These are phyloP conservation scores for Euproctis similis DNA, from an alignment of 2,888 invertebrate species.

Conservation along the genomic window DNA sequence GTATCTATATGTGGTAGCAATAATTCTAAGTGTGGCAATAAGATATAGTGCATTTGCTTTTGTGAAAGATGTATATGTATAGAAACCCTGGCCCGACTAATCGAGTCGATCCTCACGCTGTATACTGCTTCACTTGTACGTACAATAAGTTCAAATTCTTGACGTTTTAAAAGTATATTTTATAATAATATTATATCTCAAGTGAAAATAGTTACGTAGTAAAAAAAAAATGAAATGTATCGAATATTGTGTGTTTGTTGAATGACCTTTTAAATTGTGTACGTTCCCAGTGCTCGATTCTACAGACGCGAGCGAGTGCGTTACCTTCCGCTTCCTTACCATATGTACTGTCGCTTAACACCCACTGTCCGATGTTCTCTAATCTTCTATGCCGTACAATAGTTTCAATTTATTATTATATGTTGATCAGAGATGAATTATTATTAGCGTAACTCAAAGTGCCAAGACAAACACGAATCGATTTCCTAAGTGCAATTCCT, in stretches of 20 bases:
- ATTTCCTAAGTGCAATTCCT: conserved; percentile 67
- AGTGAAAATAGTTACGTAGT: conserved; percentile 51
- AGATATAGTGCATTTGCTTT: conserved; percentile 67
- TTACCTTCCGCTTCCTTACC: conserved; percentile 3
- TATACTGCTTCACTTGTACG: conserved; percentile 63
- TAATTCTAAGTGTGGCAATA: conserved; percentile 72
- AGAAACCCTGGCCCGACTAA: conserved; percentile 32
- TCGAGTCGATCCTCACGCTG: conserved; percentile 50
- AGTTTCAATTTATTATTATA: too few species aligned
- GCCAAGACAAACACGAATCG: conserved; percentile 62
- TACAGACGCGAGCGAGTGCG: not conserved
- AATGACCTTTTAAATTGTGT: conserved; percentile 20
- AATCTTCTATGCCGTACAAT: too few species aligned
- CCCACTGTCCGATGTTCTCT: conserved; percentile 5
- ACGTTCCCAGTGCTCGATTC: conserved; percentile 11
- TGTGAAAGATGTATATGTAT: conserved; percentile 45
- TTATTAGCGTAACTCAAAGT: conserved; percentile 66
- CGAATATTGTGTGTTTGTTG: conserved; percentile 42
- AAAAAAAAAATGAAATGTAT: conserved; percentile 42
- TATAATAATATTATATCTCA: conserved; percentile 48
- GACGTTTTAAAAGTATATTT: conserved; percentile 57
- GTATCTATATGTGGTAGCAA: conserved; percentile 69
- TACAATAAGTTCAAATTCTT: conserved; percentile 67
- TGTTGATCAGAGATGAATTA: conserved; percentile 27
- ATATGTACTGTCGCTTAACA: conserved; percentile 11